phyloP scores from a whole-genome alignment of 2,113 vertebrate genomes.

The Hiodon alosoides region DNA sequence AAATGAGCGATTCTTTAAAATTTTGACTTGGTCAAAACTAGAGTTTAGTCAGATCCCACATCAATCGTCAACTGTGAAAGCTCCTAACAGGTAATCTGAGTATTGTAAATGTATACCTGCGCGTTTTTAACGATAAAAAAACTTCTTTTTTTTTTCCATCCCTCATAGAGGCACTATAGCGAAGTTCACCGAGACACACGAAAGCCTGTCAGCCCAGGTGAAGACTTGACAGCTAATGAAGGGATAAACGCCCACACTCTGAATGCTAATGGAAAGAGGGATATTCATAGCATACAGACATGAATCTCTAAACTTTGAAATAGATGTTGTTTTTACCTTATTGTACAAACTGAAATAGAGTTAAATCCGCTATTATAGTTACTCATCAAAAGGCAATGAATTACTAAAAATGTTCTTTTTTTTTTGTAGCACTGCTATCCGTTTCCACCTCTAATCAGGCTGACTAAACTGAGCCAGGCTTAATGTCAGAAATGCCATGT shows the following conservation, averaged over 20 bases:
- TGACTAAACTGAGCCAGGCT: conserved; percentile 33
- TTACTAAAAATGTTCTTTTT: background rate
- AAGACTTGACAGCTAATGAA: background rate
- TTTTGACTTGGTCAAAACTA: too few relatives aligned
- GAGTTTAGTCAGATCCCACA: too few relatives aligned
- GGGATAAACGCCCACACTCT: background rate
- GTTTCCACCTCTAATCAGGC: conserved; percentile 31
- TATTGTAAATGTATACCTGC: too few relatives aligned
- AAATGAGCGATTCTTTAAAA: too few relatives aligned
- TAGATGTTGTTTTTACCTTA: background rate
- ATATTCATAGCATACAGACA: conserved; percentile 2
- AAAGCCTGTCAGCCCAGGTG: background rate
- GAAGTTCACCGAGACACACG: background rate
- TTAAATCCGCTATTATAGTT: background rate
- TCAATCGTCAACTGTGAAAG: too few relatives aligned
- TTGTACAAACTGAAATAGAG: background rate
- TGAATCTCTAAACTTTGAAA: background rate
- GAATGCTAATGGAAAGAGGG: background rate
- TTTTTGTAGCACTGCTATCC: background rate
- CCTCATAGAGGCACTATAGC: background rate
- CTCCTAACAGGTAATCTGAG: too few relatives aligned
- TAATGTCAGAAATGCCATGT: conserved; percentile 32
- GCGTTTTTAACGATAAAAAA: background rate
- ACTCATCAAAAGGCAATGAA: background rate
- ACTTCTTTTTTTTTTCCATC: background rate